phyloP scores from a whole-genome alignment of 1,140 invertebrate species.

The Neuroterus valhalla region DNA sequence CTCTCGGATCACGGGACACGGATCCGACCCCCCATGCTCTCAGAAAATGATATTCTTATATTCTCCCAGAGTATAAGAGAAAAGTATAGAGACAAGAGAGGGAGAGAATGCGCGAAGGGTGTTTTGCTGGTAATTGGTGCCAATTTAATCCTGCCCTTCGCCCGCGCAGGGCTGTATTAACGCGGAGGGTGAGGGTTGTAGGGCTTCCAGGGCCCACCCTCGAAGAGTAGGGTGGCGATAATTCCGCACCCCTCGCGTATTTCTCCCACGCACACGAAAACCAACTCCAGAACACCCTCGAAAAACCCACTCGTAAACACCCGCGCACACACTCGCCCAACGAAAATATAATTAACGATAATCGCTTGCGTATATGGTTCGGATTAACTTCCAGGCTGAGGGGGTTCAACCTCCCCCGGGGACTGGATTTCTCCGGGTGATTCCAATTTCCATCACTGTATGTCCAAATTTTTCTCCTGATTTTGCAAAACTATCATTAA shows the following conservation, averaged over 20 bases:
- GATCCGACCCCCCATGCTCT: slow-evolving; percentile 46
- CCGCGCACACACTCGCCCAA: slow-evolving; percentile 54
- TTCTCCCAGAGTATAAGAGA: slow-evolving; percentile 52
- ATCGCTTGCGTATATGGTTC: slow-evolving; percentile 73
- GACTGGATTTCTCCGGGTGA: slow-evolving; percentile 13
- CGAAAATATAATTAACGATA: slow-evolving; percentile 76
- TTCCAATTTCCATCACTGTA: slow-evolving; percentile 21
- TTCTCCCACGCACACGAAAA: slow-evolving; percentile 47
- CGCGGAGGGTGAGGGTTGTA: slow-evolving; percentile 61
- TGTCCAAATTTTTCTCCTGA: slow-evolving; percentile 20
- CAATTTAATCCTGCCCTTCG: slow-evolving; percentile 79
- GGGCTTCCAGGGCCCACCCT: slow-evolving; percentile 22
- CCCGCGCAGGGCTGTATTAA: slow-evolving; percentile 69
- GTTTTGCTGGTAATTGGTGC: slow-evolving; percentile 83
- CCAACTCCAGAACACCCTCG: slow-evolving; percentile 54
- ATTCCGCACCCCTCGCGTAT: slow-evolving; percentile 53
- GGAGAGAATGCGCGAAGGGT: slow-evolving; percentile 73
- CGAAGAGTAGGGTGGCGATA: slow-evolving; percentile 20
- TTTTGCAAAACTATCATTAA: slow-evolving; percentile 11
- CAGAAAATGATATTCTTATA: slow-evolving; percentile 49
- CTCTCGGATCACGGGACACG: slow-evolving; percentile 42
- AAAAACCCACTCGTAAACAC: slow-evolving; percentile 54
- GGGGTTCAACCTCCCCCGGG: slow-evolving; percentile 31
- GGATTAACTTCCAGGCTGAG: slow-evolving; percentile 68
- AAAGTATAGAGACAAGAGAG: slow-evolving; percentile 47